Conservation (phyloP, 2,797 vertebrate species). For the Cottoperca gobio region DNA sequence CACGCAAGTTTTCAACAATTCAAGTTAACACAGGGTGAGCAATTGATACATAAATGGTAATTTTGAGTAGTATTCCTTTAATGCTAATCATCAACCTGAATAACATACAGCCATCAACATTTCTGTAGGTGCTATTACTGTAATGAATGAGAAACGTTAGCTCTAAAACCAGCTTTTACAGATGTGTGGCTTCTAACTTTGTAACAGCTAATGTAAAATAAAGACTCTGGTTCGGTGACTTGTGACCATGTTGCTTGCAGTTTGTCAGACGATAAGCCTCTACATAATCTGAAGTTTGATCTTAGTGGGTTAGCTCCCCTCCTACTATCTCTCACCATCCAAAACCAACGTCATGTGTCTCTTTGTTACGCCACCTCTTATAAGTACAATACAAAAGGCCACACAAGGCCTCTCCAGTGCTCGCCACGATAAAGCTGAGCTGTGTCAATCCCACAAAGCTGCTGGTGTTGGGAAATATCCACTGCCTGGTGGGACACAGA, state of each 20-base stretch:
- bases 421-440: constrained; percentile 54
- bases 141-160: background rate
- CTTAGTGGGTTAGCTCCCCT: constrained; percentile 30
- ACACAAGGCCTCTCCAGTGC: constrained; percentile 58
- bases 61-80: too few species aligned
- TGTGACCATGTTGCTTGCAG: constrained; percentile 8
- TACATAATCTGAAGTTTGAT: constrained; percentile 36
- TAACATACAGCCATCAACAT: background rate
- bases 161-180: constrained; percentile 1
- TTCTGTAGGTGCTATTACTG: background rate
- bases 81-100: background rate
- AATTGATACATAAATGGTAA: too few species aligned
- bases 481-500: constrained; percentile 39
- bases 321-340: constrained; percentile 31
- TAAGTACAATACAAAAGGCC: constrained; percentile 59
- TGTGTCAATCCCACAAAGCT: constrained; percentile 66
- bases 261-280: constrained; percentile 29
- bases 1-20: too few species aligned
- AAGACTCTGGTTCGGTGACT: background rate
- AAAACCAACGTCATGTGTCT: constrained; percentile 42
- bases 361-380: constrained; percentile 58
- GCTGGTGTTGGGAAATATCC: constrained; percentile 69
- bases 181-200: background rate
- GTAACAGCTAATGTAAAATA: background rate
- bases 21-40: too few species aligned